phyloP scores from a whole-genome alignment of 2,888 invertebrate species.

The Callimorpha dominula region DNA sequence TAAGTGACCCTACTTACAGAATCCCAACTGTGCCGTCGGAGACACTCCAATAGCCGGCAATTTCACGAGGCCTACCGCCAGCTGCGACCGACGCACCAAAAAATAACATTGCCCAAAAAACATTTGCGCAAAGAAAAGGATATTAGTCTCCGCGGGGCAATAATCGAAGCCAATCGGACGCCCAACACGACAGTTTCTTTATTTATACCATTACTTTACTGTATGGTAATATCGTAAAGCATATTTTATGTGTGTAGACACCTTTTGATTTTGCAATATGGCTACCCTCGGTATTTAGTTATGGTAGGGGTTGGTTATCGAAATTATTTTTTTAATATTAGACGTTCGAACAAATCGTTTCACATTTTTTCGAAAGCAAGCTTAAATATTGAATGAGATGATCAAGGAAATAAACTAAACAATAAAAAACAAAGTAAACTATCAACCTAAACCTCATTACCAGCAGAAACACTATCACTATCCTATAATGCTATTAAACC shows the following conservation, averaged over 20 bases:
- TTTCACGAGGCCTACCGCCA: constrained; percentile 78
- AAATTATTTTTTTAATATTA: constrained; percentile 26
- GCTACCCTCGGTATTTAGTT: constrained; percentile 38
- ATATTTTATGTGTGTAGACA: constrained; percentile 71
- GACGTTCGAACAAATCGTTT: too few relatives aligned
- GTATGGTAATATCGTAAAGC: constrained; percentile 76
- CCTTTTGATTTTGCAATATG: constrained; percentile 66
- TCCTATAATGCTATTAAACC: too few relatives aligned
- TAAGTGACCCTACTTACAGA: constrained; percentile 82
- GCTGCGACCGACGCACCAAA: constrained; percentile 84
- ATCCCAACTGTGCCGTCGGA: constrained; percentile 64
- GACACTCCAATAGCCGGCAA: constrained; percentile 73
- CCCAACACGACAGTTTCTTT: constrained; percentile 77
- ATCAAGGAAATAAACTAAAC: too few relatives aligned
- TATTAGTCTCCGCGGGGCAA: constrained; percentile 86
- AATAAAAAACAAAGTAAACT: too few relatives aligned
- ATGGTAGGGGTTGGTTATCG: constrained; percentile 35
- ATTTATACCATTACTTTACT: constrained; percentile 77
- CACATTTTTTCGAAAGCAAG: too few relatives aligned
- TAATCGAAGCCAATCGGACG: constrained; percentile 86
- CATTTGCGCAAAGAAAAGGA: constrained; percentile 83
- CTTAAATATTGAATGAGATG: too few relatives aligned
- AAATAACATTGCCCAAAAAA: constrained; percentile 84
- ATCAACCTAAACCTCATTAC: too few relatives aligned
- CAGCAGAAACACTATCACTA: too few relatives aligned